Conservation (phyloP, 2,888 invertebrate species). For the Ochropacha duplaris region DNA sequence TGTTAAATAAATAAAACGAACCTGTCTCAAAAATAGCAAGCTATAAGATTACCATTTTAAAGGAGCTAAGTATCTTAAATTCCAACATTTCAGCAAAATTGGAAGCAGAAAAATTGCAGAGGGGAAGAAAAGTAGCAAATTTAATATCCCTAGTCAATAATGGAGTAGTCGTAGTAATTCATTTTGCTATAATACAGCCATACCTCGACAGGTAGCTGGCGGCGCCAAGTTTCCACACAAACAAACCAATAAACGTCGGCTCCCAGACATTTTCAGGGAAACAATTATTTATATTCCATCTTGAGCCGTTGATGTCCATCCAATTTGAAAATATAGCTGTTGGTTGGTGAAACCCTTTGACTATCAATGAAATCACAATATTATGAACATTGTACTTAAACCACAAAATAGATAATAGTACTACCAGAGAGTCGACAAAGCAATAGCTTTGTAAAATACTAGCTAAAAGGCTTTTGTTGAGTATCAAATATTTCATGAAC, state of each 20-base stretch:
- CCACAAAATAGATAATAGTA: too few species aligned
- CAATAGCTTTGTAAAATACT: conserved; percentile 9
- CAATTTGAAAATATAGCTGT: background rate
- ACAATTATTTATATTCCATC: conserved; percentile 66
- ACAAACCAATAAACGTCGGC: conserved; percentile 73
- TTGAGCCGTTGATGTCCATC: conserved; percentile 21
- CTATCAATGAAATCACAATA: conserved; percentile 10
- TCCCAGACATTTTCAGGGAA: conserved; percentile 58
- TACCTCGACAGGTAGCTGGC: conserved; percentile 48
- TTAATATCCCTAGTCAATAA: conserved; percentile 50
- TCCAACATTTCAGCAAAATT: conserved; percentile 22
- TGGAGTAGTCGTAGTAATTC: conserved; percentile 32
- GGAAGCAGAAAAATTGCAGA: conserved; percentile 29
- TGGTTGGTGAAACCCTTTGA: conserved; percentile 30
- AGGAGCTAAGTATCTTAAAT: too few species aligned
- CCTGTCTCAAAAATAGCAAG: too few species aligned
- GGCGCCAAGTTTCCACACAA: conserved; percentile 58
- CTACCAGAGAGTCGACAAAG: background rate
- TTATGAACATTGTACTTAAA: background rate
- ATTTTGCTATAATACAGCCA: conserved; percentile 30
- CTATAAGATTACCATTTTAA: too few species aligned
- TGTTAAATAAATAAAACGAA: too few species aligned
- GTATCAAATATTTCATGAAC: conserved; percentile 11
- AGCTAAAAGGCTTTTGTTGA: conserved; percentile 16
- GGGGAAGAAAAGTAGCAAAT: conserved; percentile 37